Percentiles rank a stretch among this genome's conserved stretches.
Conservation (phyloP, 1,140 invertebrate genomes). For the Micrasema minimum region DNA sequence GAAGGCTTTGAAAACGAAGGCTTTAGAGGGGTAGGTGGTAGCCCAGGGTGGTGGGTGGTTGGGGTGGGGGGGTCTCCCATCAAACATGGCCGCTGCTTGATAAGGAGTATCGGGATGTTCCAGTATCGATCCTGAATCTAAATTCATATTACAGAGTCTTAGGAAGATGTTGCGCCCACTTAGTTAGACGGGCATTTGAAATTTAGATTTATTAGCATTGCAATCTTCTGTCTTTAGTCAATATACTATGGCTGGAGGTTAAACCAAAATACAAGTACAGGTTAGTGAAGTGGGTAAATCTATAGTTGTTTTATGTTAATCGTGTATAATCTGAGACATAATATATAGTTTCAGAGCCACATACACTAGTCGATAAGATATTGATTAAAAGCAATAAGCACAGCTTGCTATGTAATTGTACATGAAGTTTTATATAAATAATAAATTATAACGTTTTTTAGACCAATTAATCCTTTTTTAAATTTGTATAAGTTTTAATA, state of each 20-base stretch:
- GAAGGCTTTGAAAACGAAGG: conserved; percentile 56
- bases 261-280: too few relatives aligned
- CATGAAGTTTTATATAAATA: too few relatives aligned
- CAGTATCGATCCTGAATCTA: conserved; percentile 52
- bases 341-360: too few relatives aligned
- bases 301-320: too few relatives aligned
- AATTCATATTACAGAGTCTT: conserved; percentile 43
- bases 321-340: too few relatives aligned
- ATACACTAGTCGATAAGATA: too few relatives aligned
- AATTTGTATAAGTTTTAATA: too few relatives aligned
- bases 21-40: conserved; percentile 55
- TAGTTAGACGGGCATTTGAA: conserved; percentile 44
- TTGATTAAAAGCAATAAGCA: too few relatives aligned
- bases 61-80: conserved; percentile 45
- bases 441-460: too few relatives aligned
- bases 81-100: conserved; percentile 68
- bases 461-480: too few relatives aligned
- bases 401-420: too few relatives aligned
- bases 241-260: background rate
- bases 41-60: conserved; percentile 21
- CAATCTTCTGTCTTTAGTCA: conserved; percentile 42
- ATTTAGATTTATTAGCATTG: conserved; percentile 51
- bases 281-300: too few relatives aligned
- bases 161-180: conserved; percentile 48
- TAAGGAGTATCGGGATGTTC: conserved; percentile 57